A percentile compares a stretch with the other conserved stretches of the same genome.
Conservation (phyloP, 2,113 vertebrate species). For the Cygnus atratus region DNA sequence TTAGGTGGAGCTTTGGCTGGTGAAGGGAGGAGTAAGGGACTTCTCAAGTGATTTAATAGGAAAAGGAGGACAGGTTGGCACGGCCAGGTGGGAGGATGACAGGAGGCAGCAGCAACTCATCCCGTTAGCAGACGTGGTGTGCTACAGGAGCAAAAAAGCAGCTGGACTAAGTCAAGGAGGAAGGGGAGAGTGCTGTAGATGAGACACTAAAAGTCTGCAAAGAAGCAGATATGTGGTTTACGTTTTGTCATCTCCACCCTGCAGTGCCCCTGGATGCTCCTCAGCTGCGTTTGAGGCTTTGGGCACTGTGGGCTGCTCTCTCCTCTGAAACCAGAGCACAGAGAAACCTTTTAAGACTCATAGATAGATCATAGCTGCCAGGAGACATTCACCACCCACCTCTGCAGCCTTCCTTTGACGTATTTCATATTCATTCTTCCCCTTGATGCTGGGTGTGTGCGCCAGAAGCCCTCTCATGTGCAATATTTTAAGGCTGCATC, state of each 20-base stretch:
- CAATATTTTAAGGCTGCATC: not conserved
- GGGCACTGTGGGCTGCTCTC: not conserved
- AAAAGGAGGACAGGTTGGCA: not conserved
- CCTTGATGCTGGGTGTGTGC: not conserved
- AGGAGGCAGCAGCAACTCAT: not conserved
- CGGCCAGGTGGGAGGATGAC: not conserved
- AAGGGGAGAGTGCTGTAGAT: rapidly evolving
- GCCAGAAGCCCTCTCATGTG: not conserved
- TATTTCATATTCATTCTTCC: not conserved
- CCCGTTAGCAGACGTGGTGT: not conserved
- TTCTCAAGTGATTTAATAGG: not conserved
- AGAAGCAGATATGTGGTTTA: not conserved
- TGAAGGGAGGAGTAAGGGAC: not conserved
- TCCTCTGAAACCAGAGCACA: not conserved
- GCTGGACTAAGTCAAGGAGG: not conserved
- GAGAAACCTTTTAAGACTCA: not conserved
- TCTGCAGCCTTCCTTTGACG: not conserved
- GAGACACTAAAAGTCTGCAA: not conserved
- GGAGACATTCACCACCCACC: not conserved
- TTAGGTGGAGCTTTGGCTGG: not conserved
- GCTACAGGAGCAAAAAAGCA: not conserved
- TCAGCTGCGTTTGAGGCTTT: not conserved
- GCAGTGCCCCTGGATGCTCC: not conserved
- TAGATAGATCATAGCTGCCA: not conserved
- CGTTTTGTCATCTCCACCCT: not conserved